phyloP scores from a whole-genome alignment of 2,888 invertebrate species.

The Leptinotarsa tumamoca region DNA sequence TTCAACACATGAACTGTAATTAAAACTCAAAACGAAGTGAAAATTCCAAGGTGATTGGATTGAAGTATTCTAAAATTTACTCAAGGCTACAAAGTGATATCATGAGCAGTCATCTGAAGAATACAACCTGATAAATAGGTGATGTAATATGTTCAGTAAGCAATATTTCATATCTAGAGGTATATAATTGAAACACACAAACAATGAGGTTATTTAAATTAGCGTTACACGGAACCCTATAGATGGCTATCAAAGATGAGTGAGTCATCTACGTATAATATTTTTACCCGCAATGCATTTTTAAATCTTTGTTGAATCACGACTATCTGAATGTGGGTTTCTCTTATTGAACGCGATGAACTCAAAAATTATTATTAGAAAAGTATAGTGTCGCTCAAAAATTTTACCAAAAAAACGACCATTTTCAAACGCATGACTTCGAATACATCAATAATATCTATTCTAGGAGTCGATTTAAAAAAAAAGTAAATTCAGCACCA shows the following conservation, averaged over 20 bases:
- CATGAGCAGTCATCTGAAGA: slow-evolving; percentile 8
- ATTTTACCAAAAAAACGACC: no score
- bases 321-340: no score
- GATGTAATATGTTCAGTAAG: slow-evolving; percentile 8
- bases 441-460: no score
- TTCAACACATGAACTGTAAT: no score
- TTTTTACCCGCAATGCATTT: background rate
- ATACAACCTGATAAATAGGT: slow-evolving; percentile 13
- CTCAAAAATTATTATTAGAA: no score
- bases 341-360: no score
- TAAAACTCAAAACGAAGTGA: background rate
- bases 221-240: slow-evolving; percentile 1
- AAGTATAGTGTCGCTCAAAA: no score
- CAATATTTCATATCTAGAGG: slow-evolving; percentile 8
- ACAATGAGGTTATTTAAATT: slow-evolving; percentile 7
- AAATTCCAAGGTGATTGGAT: background rate
- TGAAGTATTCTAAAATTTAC: background rate
- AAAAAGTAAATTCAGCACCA: no score
- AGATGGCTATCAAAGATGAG: background rate
- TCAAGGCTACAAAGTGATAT: slow-evolving; percentile 3
- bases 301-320: background rate
- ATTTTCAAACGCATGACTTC: no score
- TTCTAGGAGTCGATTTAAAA: no score
- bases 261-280: background rate
- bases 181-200: slow-evolving; percentile 1